Base-by-base conservation (phyloP, 2,797 vertebrate genomes). In the Geotria australis region DNA sequence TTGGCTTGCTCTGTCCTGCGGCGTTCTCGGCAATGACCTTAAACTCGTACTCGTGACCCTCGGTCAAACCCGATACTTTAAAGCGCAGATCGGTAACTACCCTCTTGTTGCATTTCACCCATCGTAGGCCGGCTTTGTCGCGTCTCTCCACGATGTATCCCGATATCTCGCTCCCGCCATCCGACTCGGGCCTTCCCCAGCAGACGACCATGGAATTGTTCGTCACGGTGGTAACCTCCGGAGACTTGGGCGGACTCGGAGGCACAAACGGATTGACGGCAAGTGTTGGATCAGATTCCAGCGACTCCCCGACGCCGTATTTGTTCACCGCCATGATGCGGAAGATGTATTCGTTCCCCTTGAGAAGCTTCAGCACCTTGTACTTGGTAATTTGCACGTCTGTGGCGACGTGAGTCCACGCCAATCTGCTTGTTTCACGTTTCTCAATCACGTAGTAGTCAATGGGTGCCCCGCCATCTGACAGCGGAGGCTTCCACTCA, bases 251-350 rank as follows among this genome's bases (percentile, higher is more conserved):
- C 63, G 80, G 76, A 71, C 82, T 81, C 61, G 91, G 78, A 62
- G 76, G 72, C 57, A 75, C 69, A 61, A 81, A 95, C 48, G 91
- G 91, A 69, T 95, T 80, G 58, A 83, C 77, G 65, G 83, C 83
- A 74, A 89, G 73, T 61, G 76, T 61, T 2, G 85, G 77, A 47
- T 79, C 77, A 61, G 91, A 95, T 63, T 93, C 85, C 61, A 96
- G 76, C 46, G 79, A 63, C 64, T 96, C 91, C 47, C 91, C 91
- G 64, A 83, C 63, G 62, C 91, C 91, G 1, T 85, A 98, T 71
- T 95, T 98, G 72, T 96, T 98, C 59, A 89, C 76, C 63, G 89
- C 89, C 83, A 96, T 89, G 56, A 94, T 83, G 70, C 89, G 79
- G 71, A 96, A 98, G 57, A 96, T 79, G 2, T 98, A 98, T 69